Evolutionary conservation across 1,140 invertebrate genomes (phyloP).

Genomic region (Chelonus insularis): DNA sequence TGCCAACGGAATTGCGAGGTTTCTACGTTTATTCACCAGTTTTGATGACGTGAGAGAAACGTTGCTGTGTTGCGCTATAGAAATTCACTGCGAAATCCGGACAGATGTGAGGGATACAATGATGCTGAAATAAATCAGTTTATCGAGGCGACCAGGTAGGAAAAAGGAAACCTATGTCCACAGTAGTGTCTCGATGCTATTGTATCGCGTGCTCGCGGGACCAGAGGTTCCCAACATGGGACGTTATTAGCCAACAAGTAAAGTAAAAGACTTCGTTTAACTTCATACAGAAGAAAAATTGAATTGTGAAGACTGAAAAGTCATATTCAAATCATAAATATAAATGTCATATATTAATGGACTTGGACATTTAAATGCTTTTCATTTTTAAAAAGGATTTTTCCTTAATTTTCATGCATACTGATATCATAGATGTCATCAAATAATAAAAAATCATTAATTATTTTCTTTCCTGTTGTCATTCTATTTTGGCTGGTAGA

Average conservation of each 20-base stretch:
- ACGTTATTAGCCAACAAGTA: background rate
- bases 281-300: no score
- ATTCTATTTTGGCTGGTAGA: no score
- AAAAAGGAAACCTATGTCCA: constrained; percentile 30
- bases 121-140: constrained; percentile 59
- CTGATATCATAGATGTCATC: no score
- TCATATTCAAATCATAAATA: no score
- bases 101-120: constrained; percentile 53
- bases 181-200: constrained; percentile 29
- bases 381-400: no score
- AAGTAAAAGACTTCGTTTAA: background rate
- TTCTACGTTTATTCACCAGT: background rate
- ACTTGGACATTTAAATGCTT: no score
- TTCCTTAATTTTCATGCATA: no score
- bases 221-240: constrained; percentile 32
- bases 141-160: constrained; percentile 40
- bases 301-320: no score
- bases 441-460: no score
- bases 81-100: constrained; percentile 39
- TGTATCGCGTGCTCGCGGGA: constrained; percentile 27
- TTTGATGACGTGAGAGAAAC: background rate
- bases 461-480: no score
- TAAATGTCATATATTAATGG: no score
- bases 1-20: background rate
- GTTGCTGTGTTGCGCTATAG: constrained; percentile 11